Evolutionary conservation across 2,113 vertebrate genomes (phyloP).

Genomic region (Periophthalmodon schlosseri): DNA sequence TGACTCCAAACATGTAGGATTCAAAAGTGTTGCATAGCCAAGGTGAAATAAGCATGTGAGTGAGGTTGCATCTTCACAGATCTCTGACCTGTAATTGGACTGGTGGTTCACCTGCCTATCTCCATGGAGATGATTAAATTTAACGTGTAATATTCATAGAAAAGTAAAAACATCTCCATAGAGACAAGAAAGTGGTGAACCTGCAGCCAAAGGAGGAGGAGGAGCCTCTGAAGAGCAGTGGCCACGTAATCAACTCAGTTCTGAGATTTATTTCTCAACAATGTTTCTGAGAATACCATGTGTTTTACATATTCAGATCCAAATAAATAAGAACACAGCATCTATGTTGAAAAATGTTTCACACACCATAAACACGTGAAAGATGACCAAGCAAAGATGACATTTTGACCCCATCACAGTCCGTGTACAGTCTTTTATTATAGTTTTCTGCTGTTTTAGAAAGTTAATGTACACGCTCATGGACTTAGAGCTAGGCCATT

Average conservation of each 20-base stretch:
- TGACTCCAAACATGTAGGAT: too few relatives aligned
- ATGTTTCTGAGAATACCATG: slow-evolving; percentile 36
- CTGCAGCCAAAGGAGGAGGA: not conserved
- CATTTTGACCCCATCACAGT: not conserved
- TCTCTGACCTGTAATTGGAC: too few relatives aligned
- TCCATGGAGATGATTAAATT: too few relatives aligned
- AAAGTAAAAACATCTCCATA: too few relatives aligned
- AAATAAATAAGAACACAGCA: not conserved
- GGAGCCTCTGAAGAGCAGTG: not conserved
- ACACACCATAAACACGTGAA: not conserved
- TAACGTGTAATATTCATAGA: too few relatives aligned
- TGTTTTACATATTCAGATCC: not conserved
- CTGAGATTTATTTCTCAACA: slow-evolving; percentile 19
- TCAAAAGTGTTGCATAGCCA: too few relatives aligned
- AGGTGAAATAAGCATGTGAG: too few relatives aligned
- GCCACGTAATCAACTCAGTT: slow-evolving; percentile 1
- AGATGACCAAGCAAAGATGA: not conserved
- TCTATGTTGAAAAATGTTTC: not conserved
- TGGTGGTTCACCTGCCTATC: too few relatives aligned
- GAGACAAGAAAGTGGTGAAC: too few relatives aligned
- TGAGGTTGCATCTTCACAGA: too few relatives aligned
- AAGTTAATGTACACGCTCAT: slow-evolving; percentile 6
- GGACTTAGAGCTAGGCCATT: slow-evolving; percentile 3
- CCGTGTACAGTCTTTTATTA: not conserved
- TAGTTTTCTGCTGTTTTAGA: slow-evolving; percentile 5